Conservation (phyloP, 2,113 vertebrate species). For the Oenanthe melanoleuca region DNA sequence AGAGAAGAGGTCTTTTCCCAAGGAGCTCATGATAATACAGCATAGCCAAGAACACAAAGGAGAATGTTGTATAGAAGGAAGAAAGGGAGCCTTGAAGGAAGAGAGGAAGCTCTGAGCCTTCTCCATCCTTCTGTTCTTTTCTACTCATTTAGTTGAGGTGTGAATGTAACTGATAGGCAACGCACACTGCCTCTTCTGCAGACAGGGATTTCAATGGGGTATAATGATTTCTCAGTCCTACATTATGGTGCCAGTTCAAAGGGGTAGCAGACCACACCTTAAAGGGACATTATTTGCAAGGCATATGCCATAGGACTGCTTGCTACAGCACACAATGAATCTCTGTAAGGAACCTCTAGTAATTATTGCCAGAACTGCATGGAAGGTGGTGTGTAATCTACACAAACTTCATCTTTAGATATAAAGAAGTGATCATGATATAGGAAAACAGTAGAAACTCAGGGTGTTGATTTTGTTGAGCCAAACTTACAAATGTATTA, state of each 20-base stretch:
- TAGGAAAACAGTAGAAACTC: not conserved
- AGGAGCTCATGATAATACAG: conserved; percentile 51
- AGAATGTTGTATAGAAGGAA: conserved; percentile 12
- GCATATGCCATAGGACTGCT: not conserved
- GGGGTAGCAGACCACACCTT: not conserved
- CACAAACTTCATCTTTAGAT: not conserved
- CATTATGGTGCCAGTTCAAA: not conserved
- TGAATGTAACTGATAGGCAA: not conserved
- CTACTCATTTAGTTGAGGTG: conserved; percentile 8
- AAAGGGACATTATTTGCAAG: not conserved
- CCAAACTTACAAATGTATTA: not conserved
- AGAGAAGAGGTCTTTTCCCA: conserved; percentile 53
- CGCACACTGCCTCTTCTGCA: not conserved
- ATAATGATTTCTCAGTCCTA: not conserved
- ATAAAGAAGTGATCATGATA: not conserved
- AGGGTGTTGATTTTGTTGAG: not conserved
- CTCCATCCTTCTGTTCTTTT: conserved; percentile 13
- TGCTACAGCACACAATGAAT: not conserved
- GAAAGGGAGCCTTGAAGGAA: conserved; percentile 23
- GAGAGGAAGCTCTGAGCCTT: conserved; percentile 31
- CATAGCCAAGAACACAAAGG: not conserved
- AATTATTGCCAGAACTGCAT: not conserved
- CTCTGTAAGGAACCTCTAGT: not conserved
- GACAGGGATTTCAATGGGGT: not conserved
- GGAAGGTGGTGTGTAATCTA: not conserved